Percentiles rank a stretch among this genome's conserved stretches.
These are phyloP conservation scores for Laterallus jamaicensis DNA, from an alignment of 2,113 vertebrate genomes.

Conservation along the genomic window DNA sequence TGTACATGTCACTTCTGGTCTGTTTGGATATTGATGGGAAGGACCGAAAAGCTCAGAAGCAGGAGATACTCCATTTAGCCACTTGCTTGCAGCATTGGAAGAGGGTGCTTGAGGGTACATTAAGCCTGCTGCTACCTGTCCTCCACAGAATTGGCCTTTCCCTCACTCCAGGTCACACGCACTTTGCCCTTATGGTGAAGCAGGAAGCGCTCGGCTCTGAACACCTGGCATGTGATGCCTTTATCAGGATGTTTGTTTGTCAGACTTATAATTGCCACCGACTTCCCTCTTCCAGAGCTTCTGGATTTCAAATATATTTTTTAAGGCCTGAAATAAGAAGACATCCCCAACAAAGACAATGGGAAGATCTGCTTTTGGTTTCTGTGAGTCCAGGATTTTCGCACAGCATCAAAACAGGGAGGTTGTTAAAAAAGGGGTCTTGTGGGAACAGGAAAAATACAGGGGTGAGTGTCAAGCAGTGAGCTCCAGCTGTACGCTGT, in stretches of 20 bases:
- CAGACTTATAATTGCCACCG: not conserved
- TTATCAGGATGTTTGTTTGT: rapidly evolving
- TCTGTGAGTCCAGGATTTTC: not conserved
- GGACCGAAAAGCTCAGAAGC: not conserved
- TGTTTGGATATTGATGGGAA: not conserved
- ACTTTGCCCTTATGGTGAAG: rapidly evolving
- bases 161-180: rapidly evolving
- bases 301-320: not conserved
- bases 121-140: not conserved
- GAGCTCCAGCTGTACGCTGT: not conserved
- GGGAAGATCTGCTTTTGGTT: not conserved
- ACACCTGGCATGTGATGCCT: rapidly evolving
- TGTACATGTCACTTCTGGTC: not conserved
- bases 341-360: not conserved
- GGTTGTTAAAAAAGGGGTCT: not conserved
- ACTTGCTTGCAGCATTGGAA: not conserved
- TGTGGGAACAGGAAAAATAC: not conserved
- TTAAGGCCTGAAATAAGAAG: not conserved
- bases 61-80: not conserved
- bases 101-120: not conserved
- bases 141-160: not conserved
- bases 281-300: not conserved
- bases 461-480: not conserved
- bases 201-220: not conserved
- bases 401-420: not conserved